Percentiles rank a stretch among this genome's conserved stretches.
Conservation (phyloP, 2,888 invertebrate genomes). For the Diaprepes abbreviatus region DNA sequence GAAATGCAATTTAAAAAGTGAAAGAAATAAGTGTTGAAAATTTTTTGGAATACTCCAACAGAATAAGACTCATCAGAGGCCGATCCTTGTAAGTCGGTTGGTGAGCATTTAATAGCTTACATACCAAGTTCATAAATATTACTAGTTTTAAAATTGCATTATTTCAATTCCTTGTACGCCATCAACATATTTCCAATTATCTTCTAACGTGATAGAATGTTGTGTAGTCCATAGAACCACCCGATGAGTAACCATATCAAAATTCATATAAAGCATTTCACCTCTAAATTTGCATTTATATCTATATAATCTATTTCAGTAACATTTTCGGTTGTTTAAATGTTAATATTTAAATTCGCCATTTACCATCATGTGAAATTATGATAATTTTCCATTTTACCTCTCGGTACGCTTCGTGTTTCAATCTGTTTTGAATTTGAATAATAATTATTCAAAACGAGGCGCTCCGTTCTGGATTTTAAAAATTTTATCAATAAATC, state of each 20-base stretch:
- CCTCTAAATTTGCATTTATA: constrained; percentile 5
- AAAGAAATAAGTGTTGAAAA: no score
- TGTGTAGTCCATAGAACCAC: no score
- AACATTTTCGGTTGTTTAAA: constrained; percentile 23
- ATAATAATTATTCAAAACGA: constrained; percentile 32
- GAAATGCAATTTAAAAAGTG: no score
- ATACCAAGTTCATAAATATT: no score
- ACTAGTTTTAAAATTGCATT: no score
- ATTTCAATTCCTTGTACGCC: no score
- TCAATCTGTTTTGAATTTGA: constrained; percentile 30
- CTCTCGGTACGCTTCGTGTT: constrained; percentile 24
- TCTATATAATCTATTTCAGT: background rate
- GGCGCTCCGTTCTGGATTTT: background rate
- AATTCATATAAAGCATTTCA: background rate
- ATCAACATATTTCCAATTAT: no score
- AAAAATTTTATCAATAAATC: constrained; percentile 29
- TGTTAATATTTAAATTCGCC: constrained; percentile 21
- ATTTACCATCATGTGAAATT: constrained; percentile 27
- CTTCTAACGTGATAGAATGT: no score
- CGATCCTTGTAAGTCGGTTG: no score
- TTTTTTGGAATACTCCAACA: no score
- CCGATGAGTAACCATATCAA: constrained; percentile 3
- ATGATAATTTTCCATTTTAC: constrained; percentile 26
- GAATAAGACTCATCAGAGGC: no score
- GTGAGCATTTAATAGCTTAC: no score